Conservation (phyloP, 2,888 invertebrate species). For the Heliconius ethilla region DNA sequence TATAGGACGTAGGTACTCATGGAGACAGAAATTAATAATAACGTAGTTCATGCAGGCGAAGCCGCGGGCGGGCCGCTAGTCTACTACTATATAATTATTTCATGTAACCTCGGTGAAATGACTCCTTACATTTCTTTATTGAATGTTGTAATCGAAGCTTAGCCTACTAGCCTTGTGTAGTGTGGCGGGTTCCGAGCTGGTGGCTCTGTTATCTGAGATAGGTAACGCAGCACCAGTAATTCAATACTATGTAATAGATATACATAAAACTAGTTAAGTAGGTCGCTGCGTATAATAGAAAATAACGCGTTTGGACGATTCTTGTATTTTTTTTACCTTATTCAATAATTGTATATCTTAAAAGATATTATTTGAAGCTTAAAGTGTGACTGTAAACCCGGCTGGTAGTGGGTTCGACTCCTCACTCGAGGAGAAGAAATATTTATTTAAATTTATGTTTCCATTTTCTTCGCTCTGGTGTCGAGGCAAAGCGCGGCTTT, state of each 20-base stretch:
- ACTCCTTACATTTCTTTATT: conserved; percentile 45
- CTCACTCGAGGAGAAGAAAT: too few species aligned
- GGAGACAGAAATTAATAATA: too few species aligned
- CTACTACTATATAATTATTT: background rate
- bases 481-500: too few species aligned
- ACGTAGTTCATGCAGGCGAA: too few species aligned
- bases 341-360: background rate
- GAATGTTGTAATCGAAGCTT: conserved; percentile 43
- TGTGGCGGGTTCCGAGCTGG: conserved; percentile 60
- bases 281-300: conserved; percentile 40
- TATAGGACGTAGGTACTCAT: too few species aligned
- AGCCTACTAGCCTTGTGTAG: conserved; percentile 61
- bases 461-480: too few species aligned
- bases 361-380: background rate
- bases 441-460: too few species aligned
- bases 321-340: background rate
- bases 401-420: too few species aligned
- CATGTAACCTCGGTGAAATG: conserved; percentile 45
- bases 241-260: conserved; percentile 56
- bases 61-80: too few species aligned
- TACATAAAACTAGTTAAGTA: conserved; percentile 44
- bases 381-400: too few species aligned
- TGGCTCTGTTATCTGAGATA: conserved; percentile 61
- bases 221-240: conserved; percentile 58
- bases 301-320: background rate